These are phyloP conservation scores for Cotesia vestalis DNA, from an alignment of 1,140 invertebrate species.

Conservation along the genomic window DNA sequence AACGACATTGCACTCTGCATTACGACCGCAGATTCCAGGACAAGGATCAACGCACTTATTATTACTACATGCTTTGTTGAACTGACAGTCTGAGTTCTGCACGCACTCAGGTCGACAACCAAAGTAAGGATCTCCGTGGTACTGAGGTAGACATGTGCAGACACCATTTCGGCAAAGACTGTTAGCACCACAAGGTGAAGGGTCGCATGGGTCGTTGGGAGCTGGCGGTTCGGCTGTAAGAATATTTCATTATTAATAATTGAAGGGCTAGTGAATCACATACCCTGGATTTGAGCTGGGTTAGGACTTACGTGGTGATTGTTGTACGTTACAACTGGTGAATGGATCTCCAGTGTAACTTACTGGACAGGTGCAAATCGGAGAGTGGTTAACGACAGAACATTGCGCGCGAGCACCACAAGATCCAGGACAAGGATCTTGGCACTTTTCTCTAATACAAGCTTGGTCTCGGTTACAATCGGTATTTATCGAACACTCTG, in stretches of 20 bases:
- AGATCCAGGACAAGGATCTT: slow-evolving; percentile 77
- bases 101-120: slow-evolving; percentile 69
- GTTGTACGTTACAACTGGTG: slow-evolving; percentile 63
- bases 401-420: slow-evolving; percentile 75
- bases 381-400: slow-evolving; percentile 67
- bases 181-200: slow-evolving; percentile 68
- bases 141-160: slow-evolving; percentile 62
- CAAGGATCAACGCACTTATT: slow-evolving; percentile 81
- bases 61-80: slow-evolving; percentile 73
- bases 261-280: neutral
- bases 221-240: slow-evolving; percentile 55
- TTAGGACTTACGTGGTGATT: slow-evolving; percentile 67
- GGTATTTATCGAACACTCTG: slow-evolving; percentile 77
- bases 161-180: slow-evolving; percentile 57
- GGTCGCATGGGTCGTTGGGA: slow-evolving; percentile 61
- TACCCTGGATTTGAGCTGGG: neutral
- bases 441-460: slow-evolving; percentile 77
- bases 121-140: slow-evolving; percentile 64
- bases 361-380: slow-evolving; percentile 68
- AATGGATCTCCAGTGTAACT: slow-evolving; percentile 73
- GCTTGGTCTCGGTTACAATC: slow-evolving; percentile 77
- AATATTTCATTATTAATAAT: slow-evolving; percentile 29
- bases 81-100: slow-evolving; percentile 74
- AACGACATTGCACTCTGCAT: slow-evolving; percentile 74
- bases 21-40: slow-evolving; percentile 73